phyloP scores from a whole-genome alignment of 2,888 invertebrate species.

The Amiota communis region DNA sequence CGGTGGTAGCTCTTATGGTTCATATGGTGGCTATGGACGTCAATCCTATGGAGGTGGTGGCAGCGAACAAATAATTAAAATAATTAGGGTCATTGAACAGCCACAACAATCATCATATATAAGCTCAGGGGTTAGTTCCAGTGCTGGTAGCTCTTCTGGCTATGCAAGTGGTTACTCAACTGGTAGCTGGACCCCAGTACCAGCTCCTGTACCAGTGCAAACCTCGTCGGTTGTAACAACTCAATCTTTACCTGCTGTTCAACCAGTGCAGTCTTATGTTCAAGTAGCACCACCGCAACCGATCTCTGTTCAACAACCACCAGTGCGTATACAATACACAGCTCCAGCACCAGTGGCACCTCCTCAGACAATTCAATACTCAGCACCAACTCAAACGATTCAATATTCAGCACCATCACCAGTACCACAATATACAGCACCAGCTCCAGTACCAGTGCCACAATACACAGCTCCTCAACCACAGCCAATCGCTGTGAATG shows the following conservation, averaged over 20 bases:
- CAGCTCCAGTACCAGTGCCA: slow-evolving; percentile 21
- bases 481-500: slow-evolving; percentile 4
- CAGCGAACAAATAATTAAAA: slow-evolving; percentile 58
- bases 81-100: slow-evolving; percentile 65
- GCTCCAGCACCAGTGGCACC: too few relatives aligned
- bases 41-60: slow-evolving; percentile 35
- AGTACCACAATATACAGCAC: slow-evolving; percentile 21
- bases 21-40: slow-evolving; percentile 41
- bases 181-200: slow-evolving; percentile 33
- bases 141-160: slow-evolving; percentile 20
- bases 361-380: slow-evolving; percentile 12
- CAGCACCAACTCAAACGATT: neutral
- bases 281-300: slow-evolving; percentile 24
- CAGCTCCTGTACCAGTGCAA: slow-evolving; percentile 44
- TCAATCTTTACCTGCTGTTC: slow-evolving; percentile 40
- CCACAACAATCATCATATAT: slow-evolving; percentile 52
- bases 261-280: slow-evolving; percentile 37
- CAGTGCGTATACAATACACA: slow-evolving; percentile 7
- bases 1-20: slow-evolving; percentile 32
- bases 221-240: slow-evolving; percentile 33
- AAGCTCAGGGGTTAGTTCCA: slow-evolving; percentile 35
- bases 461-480: slow-evolving; percentile 1
- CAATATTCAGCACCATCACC: slow-evolving; percentile 15
- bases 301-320: slow-evolving; percentile 14
- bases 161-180: slow-evolving; percentile 44